Conservation (phyloP, 2,888 invertebrate species). For the Penaeus monodon region DNA sequence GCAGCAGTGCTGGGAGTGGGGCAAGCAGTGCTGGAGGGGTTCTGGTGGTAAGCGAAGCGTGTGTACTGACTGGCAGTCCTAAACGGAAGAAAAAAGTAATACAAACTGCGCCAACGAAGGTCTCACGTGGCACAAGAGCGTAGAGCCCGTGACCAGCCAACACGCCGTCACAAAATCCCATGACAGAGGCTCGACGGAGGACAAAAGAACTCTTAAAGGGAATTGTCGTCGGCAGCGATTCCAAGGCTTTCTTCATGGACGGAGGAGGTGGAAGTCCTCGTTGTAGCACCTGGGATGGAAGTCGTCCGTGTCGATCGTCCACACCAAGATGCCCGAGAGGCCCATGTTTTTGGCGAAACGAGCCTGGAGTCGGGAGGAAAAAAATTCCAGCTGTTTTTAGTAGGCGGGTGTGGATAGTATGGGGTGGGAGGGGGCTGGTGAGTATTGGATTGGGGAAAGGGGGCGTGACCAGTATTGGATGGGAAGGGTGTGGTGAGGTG, state of each 20-base stretch:
- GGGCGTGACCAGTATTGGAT: too few relatives aligned
- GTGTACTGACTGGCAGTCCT: too few relatives aligned
- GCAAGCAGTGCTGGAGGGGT: neutral
- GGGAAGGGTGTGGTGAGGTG: too few relatives aligned
- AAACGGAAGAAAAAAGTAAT: neutral
- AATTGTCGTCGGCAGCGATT: slow-evolving; percentile 6
- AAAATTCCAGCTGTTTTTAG: too few relatives aligned
- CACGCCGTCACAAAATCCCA: too few relatives aligned
- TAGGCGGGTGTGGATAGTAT: too few relatives aligned
- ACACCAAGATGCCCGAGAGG: slow-evolving; percentile 35
- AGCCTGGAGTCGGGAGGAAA: slow-evolving; percentile 22
- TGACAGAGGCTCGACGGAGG: too few relatives aligned
- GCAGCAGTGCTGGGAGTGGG: neutral
- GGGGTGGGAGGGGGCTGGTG: too few relatives aligned
- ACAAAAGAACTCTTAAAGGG: slow-evolving; percentile 8
- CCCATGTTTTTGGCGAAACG: slow-evolving; percentile 40
- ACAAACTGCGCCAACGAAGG: neutral
- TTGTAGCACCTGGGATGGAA: slow-evolving; percentile 33
- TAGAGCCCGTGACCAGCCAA: too few relatives aligned
- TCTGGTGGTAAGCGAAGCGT: neutral
- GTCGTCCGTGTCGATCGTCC: slow-evolving; percentile 52
- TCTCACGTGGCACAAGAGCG: too few relatives aligned
- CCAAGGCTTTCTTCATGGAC: slow-evolving; percentile 33
- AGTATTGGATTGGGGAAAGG: too few relatives aligned
- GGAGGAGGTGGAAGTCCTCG: slow-evolving; percentile 37